Base-by-base conservation (phyloP, 2,797 vertebrate species). In the Molossus alvarezi region DNA sequence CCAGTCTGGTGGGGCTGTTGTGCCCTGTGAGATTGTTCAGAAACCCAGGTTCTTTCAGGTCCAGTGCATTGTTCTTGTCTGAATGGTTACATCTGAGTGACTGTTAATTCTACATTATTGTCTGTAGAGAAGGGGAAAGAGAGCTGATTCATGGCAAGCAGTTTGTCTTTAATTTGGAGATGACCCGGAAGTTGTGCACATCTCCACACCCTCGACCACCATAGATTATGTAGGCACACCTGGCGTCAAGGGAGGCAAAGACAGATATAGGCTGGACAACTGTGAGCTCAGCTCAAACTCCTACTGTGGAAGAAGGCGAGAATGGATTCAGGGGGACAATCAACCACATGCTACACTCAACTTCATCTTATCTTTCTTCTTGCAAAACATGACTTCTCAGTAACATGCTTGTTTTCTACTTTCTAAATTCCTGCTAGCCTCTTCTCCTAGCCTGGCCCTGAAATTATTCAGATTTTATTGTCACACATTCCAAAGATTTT, bases 141-240 rank as follows among this genome's bases (percentile, higher is more conserved):
- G 51, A 64, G 10, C 60, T 88, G 85, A 72, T 80, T 5, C 27
- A 4, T 72, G 51, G 37, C 60, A 27, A 87, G 41, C 13, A 88
- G 45, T 75, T 92, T 48, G 45, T 41, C 57, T 69, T 95, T 73
- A 62, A 45, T 75, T 33, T 81, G 67, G 67, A 85, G 67, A 37
- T 25, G 29, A 13, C 55, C 20, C 33, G n/a, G 45, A n/a, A 69
- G 53, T 6, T 37, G 48, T 33, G n/a, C 71, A 29, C 37, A 25
- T 72, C 12, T 27, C 57, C 3, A 12, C 4, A 55, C 53, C 14
- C 14, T 64, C 83, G 67, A 14, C 20, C 58, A 17, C 12, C 5
- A 29, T 71, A 55, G 65, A 23, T 82, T 27, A 37, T n/a, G 1
- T 53, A 41, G 6, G 10, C 64, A 29, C 58, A 45, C 27, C 33